These are phyloP conservation scores for Apis florea DNA, from an alignment of 1,140 invertebrate species.

Conservation along the genomic window DNA sequence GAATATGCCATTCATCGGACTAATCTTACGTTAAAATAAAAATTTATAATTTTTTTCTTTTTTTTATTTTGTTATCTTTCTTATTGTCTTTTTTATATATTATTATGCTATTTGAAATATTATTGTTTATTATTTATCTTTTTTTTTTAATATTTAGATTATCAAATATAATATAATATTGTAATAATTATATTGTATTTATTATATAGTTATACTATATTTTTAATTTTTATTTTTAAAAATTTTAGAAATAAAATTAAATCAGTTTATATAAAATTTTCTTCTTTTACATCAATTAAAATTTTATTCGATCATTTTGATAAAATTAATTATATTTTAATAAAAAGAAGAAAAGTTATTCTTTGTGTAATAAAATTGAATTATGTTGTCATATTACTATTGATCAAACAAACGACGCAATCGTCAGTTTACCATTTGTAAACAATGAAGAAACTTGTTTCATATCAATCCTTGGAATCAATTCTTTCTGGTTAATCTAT, in stretches of 20 bases:
- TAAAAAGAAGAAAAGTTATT: background rate
- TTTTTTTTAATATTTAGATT: background rate
- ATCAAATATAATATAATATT: background rate
- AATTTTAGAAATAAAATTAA: background rate
- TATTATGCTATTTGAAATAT: background rate
- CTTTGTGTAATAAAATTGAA: background rate
- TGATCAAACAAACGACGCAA: constrained; percentile 34
- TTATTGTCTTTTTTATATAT: too few relatives aligned
- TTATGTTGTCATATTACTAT: constrained; percentile 1
- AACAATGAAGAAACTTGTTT: background rate
- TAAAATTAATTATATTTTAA: background rate
- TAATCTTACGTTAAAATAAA: too few relatives aligned
- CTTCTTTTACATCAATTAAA: background rate
- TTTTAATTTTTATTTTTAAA: too few relatives aligned
- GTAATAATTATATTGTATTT: too few relatives aligned
- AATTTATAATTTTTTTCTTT: too few relatives aligned
- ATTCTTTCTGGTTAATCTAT: background rate
- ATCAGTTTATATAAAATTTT: background rate
- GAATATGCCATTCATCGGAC: background rate
- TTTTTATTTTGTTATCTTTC: too few relatives aligned
- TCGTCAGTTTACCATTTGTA: constrained; percentile 8
- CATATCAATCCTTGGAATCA: background rate
- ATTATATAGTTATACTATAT: too few relatives aligned
- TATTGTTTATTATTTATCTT: too few relatives aligned
- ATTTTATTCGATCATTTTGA: background rate